phyloP scores from a whole-genome alignment of 1,140 invertebrate species.

The Drosophila quadrilineata region DNA sequence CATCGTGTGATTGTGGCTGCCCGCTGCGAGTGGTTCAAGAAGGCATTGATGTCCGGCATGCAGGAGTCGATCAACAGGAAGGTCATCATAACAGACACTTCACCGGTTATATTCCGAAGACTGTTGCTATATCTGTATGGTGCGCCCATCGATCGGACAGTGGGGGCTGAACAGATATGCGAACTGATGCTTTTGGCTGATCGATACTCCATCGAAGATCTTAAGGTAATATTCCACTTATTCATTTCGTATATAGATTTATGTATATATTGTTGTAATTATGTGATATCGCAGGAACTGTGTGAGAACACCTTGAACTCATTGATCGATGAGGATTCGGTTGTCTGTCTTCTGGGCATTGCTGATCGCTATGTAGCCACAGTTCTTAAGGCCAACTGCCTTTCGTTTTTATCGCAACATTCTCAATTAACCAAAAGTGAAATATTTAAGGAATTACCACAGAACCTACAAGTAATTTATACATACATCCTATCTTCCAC shows the following conservation, averaged over 20 bases:
- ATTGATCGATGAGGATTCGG: constrained; percentile 85
- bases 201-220: constrained; percentile 80
- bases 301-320: constrained; percentile 85
- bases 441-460: constrained; percentile 85
- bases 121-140: constrained; percentile 86
- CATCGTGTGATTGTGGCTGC: constrained; percentile 87
- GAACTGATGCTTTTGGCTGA: constrained; percentile 85
- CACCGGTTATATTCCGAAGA: constrained; percentile 84
- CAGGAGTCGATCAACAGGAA: constrained; percentile 87
- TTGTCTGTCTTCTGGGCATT: constrained; percentile 85
- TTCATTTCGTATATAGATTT: not conserved
- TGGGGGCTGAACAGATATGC: constrained; percentile 84
- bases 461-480: constrained; percentile 83
- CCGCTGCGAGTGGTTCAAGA: constrained; percentile 86
- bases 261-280: not conserved
- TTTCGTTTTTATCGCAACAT: constrained; percentile 84
- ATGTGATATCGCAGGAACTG: constrained; percentile 74
- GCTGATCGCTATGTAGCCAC: constrained; percentile 86
- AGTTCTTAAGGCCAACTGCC: constrained; percentile 83
- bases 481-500: not conserved
- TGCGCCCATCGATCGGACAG: constrained; percentile 82
- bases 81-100: constrained; percentile 86
- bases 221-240: no score
- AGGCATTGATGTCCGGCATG: constrained; percentile 87
- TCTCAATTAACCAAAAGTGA: constrained; percentile 84